Percentiles rank a stretch among this genome's conserved stretches.
Evolutionary conservation across 2,113 vertebrate species (phyloP).

Genomic region (Sinocyclocheilus anophthalmus): DNA sequence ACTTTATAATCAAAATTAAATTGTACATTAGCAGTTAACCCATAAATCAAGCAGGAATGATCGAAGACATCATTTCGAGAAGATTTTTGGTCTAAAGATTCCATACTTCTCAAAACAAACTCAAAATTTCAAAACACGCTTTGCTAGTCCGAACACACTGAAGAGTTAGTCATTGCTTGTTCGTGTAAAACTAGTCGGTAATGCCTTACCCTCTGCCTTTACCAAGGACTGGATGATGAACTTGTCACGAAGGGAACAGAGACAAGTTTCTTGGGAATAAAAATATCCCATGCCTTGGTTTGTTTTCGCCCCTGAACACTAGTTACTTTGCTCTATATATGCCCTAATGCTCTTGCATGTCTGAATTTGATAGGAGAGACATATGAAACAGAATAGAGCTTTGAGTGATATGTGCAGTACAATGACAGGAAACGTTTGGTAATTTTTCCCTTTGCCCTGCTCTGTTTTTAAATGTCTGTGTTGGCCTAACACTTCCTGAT

Average conservation of each 20-base stretch:
- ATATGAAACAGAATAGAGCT: slow-evolving; percentile 2
- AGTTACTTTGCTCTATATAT: slow-evolving; percentile 21
- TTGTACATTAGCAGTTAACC: background rate
- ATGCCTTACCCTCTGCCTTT: background rate
- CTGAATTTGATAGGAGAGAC: background rate
- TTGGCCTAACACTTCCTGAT: slow-evolving; percentile 51
- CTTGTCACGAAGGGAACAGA: background rate
- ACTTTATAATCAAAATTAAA: no score
- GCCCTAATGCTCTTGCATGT: slow-evolving; percentile 14
- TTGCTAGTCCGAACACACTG: background rate
- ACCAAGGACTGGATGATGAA: background rate
- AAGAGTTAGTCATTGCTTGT: background rate
- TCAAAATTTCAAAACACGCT: background rate
- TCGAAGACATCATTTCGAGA: background rate
- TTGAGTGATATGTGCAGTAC: slow-evolving; percentile 36
- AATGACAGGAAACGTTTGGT: slow-evolving; percentile 56
- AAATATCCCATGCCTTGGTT: background rate
- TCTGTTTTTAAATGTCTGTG: slow-evolving; percentile 43
- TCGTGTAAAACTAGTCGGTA: background rate
- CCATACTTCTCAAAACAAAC: background rate
- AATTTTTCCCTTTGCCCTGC: slow-evolving; percentile 40
- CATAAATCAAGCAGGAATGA: background rate
- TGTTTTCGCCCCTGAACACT: background rate
- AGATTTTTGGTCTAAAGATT: background rate
- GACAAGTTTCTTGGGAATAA: background rate